phyloP scores from a whole-genome alignment of 2,888 invertebrate species.

The Trimorus sp. region DNA sequence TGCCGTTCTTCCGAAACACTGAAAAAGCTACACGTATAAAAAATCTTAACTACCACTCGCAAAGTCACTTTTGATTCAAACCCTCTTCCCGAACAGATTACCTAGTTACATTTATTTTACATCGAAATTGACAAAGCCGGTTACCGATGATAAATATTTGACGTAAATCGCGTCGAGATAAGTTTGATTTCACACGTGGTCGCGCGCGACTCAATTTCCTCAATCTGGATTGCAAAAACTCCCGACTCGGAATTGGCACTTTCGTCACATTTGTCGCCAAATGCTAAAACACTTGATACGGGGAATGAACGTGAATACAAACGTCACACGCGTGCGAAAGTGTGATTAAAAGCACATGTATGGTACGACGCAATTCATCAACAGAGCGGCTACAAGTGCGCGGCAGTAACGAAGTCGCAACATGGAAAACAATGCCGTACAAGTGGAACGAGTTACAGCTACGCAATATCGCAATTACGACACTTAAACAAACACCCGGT shows the following conservation, averaged over 20 bases:
- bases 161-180: conserved; percentile 42
- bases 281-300: no score
- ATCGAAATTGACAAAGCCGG: conserved; percentile 54
- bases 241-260: conserved; percentile 61
- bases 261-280: conserved; percentile 27
- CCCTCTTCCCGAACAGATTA: conserved; percentile 14
- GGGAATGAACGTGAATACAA: background rate
- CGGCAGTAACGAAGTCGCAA: no score
- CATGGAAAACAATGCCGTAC: no score
- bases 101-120: conserved; percentile 47
- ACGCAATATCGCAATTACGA: no score
- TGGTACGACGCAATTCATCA: no score
- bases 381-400: no score
- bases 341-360: conserved; percentile 2
- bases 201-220: conserved; percentile 40
- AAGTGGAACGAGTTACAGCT: no score
- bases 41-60: conserved; percentile 16
- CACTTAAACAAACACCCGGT: no score
- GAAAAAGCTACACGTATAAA: conserved; percentile 40
- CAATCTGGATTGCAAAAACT: conserved; percentile 35
- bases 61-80: conserved; percentile 61
- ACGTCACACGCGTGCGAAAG: background rate
- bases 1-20: background rate
- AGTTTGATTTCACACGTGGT: conserved; percentile 66
- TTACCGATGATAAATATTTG: conserved; percentile 32